A percentile compares a stretch with the other conserved stretches of the same genome.
Conservation (phyloP, 2,113 vertebrate genomes). For the Hippocampus abdominalis region DNA sequence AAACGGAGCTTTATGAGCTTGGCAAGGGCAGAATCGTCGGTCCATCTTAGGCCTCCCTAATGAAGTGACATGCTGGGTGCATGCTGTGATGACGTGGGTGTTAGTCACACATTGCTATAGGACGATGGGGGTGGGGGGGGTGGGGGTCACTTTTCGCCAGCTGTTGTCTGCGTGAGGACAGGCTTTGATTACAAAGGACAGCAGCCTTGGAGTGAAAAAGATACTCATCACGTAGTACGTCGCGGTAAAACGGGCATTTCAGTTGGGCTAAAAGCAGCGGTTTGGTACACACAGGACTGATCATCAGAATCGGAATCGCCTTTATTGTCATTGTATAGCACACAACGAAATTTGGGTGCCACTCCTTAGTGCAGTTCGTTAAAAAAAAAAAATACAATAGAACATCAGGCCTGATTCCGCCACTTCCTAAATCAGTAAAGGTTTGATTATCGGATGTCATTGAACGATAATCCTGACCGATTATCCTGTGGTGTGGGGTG, state of each 20-base stretch:
- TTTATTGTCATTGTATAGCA: no score
- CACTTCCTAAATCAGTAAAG: neutral
- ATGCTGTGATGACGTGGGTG: neutral
- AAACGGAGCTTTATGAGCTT: neutral
- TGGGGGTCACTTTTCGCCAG: conserved; percentile 1
- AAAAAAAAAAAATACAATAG: no score
- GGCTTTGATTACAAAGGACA: neutral
- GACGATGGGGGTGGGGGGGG: neutral
- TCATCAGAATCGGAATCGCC: no score
- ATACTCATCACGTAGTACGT: neutral
- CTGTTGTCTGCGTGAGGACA: conserved; percentile 4
- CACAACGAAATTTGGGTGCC: no score
- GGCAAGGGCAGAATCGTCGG: neutral
- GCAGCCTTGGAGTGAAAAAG: neutral
- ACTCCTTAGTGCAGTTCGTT: no score
- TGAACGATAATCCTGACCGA: neutral
- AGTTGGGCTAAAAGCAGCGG: neutral
- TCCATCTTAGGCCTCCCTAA: neutral
- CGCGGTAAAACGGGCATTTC: neutral
- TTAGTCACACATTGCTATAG: conserved; percentile 4
- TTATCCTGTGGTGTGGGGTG: neutral
- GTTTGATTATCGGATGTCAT: neutral
- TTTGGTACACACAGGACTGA: neutral
- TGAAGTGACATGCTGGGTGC: neutral
- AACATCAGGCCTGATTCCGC: neutral